These are phyloP conservation scores for Taenaris catops DNA, from an alignment of 2,888 invertebrate species.

Conservation along the genomic window DNA sequence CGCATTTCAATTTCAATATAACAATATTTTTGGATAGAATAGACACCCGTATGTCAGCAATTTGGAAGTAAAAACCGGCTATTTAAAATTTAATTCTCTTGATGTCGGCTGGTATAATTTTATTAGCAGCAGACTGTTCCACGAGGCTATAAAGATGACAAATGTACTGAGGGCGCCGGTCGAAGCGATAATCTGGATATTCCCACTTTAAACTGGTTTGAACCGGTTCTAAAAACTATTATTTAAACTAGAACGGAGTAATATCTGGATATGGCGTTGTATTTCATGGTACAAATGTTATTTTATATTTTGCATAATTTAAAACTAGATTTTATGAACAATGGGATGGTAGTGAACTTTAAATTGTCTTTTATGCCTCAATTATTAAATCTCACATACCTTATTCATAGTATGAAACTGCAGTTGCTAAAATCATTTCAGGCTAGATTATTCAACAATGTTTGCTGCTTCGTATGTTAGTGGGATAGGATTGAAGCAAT, in stretches of 20 bases:
- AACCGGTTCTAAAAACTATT: conserved; percentile 12
- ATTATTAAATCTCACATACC: too few relatives aligned
- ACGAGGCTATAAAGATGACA: conserved; percentile 41
- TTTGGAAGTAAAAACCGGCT: conserved; percentile 25
- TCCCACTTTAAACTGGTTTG: conserved; percentile 22
- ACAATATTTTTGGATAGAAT: not conserved
- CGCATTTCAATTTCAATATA: too few relatives aligned
- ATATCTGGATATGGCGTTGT: conserved; percentile 8
- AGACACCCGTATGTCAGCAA: not conserved
- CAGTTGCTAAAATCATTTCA: too few relatives aligned
- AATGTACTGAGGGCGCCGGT: conserved; percentile 35
- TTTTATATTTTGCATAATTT: too few relatives aligned
- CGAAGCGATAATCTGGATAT: conserved; percentile 35
- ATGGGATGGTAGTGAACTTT: too few relatives aligned
- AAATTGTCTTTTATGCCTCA: too few relatives aligned
- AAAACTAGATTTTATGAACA: too few relatives aligned
- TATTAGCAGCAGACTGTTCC: conserved; percentile 36
- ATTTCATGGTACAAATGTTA: conserved; percentile 5
- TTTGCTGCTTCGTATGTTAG: too few relatives aligned
- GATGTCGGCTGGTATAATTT: conserved; percentile 43
- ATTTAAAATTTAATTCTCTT: conserved; percentile 37
- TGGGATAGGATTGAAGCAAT: too few relatives aligned
- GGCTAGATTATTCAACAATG: too few relatives aligned
- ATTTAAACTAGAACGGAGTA: conserved; percentile 8
- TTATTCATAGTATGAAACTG: too few relatives aligned